Base-by-base conservation (phyloP, 2,797 vertebrate genomes). In the Crenuchus spilurus region DNA sequence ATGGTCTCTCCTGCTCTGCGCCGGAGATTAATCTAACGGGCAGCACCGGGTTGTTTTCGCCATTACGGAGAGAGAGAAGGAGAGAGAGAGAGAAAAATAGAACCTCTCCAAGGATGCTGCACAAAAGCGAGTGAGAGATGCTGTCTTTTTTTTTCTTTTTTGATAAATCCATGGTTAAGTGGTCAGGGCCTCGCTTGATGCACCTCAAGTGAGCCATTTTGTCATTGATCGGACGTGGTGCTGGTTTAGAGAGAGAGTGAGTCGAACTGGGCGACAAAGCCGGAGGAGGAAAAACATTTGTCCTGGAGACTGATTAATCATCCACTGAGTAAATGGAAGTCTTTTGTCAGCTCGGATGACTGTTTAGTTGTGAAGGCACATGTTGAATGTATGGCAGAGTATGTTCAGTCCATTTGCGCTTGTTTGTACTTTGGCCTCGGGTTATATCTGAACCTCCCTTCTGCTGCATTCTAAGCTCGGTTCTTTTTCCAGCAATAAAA, bases 251-350 rank as follows among this genome's bases (percentile, higher is more conserved):
- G 41, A 64, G 46, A 26, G 18, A 9, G 30, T 18, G n/a, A 37
- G 11, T 10, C 51, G 13, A 78, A 74, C 67, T 63, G 52, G 63
- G 60, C 37, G 51, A 69, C 44, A 60, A 26, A 55, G 31, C 54
- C 6, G 57, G 26, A 54, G 35, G 62, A 57, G 55, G 30, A 72
- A 70, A 73, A 55, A 13, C 44, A 61, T 70, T 72, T 54, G 41
- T 75, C 65, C 62, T 49, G 55, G 69, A 78, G 65, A 62, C 74
- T 65, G 74, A 82, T 81, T 79, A 78, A 79, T 80, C 69, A 71
- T 70, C 22, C 41, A 54, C 4, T n/a, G 54, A 58, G 74, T 75
- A 77, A 82, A 77, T 77, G 57, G 71, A 74, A 72, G 70, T 74
- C 76, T 69, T 69, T 60, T 76, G 76, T 79, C 73, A 70, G 70